Evolutionary conservation across 2,113 vertebrate species (phyloP).

Genomic region (Pedetes capensis): DNA sequence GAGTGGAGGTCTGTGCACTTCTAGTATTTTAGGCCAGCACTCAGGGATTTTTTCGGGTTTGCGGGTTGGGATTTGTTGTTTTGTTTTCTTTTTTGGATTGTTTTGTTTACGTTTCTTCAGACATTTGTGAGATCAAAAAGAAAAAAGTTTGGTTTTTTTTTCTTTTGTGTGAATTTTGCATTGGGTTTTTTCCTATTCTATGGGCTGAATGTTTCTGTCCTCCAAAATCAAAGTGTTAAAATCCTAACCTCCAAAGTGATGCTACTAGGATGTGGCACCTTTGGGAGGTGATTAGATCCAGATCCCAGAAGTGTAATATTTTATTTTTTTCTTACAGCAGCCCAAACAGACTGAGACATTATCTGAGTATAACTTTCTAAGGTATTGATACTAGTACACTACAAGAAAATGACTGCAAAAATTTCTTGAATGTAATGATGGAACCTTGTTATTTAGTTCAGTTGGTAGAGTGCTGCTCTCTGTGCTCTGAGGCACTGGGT

Average conservation of each 20-base stretch:
- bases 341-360: background rate
- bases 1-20: conserved; percentile 64
- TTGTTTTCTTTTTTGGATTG: conserved; percentile 28
- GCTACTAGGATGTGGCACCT: background rate
- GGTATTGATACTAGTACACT: conserved; percentile 57
- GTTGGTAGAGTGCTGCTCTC: no score
- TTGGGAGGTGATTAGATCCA: background rate
- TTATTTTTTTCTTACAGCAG: background rate
- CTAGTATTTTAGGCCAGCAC: conserved; percentile 70
- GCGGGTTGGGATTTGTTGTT: no score
- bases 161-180: conserved; percentile 31
- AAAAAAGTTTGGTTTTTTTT: conserved; percentile 60
- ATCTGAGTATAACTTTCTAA: background rate
- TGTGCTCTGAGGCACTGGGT: no score
- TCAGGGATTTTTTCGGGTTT: no score
- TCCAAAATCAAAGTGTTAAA: background rate
- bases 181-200: background rate
- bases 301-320: background rate
- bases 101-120: conserved; percentile 45
- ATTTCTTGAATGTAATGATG: conserved; percentile 43
- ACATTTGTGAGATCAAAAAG: conserved; percentile 50
- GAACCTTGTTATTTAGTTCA: no score
- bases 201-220: background rate
- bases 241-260: background rate
- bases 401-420: conserved; percentile 2